Evolutionary conservation across 2,113 vertebrate genomes (phyloP).

Genomic region (Halcyon senegalensis): DNA sequence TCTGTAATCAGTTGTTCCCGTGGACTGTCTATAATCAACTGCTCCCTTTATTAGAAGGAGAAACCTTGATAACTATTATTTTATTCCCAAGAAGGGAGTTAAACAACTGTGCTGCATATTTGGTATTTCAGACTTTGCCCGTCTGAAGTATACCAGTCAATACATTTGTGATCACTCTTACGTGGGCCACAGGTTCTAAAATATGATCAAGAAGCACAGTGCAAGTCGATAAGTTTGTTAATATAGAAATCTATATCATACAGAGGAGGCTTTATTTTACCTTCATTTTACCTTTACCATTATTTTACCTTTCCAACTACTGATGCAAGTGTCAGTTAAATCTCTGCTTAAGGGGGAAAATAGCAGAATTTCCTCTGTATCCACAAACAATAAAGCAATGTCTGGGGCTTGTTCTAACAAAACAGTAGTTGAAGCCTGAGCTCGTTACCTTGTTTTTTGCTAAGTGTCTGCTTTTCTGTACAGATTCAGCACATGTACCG

Average conservation of each 20-base stretch:
- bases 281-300: too few relatives aligned
- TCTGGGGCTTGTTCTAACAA: not conserved
- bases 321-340: not conserved
- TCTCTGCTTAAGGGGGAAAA: not conserved
- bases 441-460: not conserved
- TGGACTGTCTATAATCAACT: not conserved
- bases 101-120: not conserved
- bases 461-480: not conserved
- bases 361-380: not conserved
- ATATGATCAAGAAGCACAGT: not conserved
- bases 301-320: not conserved
- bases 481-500: constrained; percentile 99
- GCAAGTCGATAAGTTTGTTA: not conserved
- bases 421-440: not conserved
- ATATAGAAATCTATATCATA: not conserved
- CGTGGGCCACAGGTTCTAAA: not conserved
- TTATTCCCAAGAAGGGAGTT: not conserved
- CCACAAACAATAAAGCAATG: not conserved
- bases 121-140: not conserved
- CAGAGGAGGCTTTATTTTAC: not conserved
- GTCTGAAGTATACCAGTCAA: not conserved
- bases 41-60: not conserved
- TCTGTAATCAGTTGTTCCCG: not conserved
- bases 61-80: not conserved
- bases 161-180: not conserved